Conservation (phyloP, 2,888 invertebrate species). For the Amphipoea lucens region DNA sequence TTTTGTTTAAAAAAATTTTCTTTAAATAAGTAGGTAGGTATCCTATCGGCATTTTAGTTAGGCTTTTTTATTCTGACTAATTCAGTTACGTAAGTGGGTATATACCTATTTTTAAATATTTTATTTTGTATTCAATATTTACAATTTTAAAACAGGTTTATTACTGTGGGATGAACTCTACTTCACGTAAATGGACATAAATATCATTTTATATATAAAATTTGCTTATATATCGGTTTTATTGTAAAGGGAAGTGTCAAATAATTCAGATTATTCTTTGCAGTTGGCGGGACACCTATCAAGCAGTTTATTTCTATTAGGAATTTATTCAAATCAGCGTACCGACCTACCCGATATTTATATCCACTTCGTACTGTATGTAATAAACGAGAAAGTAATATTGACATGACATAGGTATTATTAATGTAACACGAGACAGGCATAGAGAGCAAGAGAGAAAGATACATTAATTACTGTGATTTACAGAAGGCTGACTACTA, state of each 20-base stretch:
- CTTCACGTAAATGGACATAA: conserved; percentile 34
- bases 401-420: conserved; percentile 62
- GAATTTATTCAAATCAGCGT: conserved; percentile 76
- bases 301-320: conserved; percentile 69
- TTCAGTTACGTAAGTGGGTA: not conserved
- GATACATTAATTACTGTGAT: conserved; percentile 22
- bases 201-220: conserved; percentile 51
- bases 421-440: conserved; percentile 2
- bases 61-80: not conserved
- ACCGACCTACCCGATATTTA: conserved; percentile 58
- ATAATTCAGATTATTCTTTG: conserved; percentile 71
- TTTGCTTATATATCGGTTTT: conserved; percentile 61
- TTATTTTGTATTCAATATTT: conserved; percentile 26
- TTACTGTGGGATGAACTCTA: conserved; percentile 9
- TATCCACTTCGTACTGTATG: conserved; percentile 53
- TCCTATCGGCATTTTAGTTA: not conserved
- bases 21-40: not conserved
- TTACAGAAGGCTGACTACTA: conserved; percentile 7
- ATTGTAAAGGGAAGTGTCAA: conserved; percentile 65
- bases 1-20: not conserved
- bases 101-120: not conserved
- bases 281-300: conserved; percentile 61
- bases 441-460: not conserved
- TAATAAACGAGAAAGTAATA: conserved; percentile 57
- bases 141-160: conserved; percentile 37